These are phyloP conservation scores for Channallabes apus DNA, from an alignment of 2,797 vertebrate genomes.

Conservation along the genomic window DNA sequence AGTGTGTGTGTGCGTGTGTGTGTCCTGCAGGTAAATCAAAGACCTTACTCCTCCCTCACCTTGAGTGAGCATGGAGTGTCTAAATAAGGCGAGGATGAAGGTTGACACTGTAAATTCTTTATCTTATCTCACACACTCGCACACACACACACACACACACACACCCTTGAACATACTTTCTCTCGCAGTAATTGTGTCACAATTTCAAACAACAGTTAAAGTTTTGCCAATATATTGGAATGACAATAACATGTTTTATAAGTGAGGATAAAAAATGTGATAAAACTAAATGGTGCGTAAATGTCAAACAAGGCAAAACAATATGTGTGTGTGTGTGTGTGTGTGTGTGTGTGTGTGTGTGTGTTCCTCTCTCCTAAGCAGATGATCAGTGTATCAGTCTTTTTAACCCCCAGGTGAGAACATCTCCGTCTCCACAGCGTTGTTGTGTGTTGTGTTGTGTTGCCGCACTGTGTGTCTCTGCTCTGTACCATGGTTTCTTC, in stretches of 20 bases:
- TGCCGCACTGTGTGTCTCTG: neutral
- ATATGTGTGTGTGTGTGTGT: neutral
- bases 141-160: constrained; percentile 1
- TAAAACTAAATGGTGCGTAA: neutral
- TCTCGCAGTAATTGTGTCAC: neutral
- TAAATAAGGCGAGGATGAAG: constrained; percentile 55
- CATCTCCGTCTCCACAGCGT: neutral
- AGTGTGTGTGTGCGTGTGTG: too few relatives aligned
- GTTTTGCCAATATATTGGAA: neutral
- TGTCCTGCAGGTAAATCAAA: constrained; percentile 56
- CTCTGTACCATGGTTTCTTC: neutral
- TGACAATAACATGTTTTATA: neutral
- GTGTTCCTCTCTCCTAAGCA: neutral
- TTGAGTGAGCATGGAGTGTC: constrained; percentile 37
- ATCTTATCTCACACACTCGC: constrained; percentile 33
- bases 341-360: neutral
- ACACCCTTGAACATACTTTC: neutral
- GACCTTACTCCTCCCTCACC: constrained; percentile 34
- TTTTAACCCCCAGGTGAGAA: too few relatives aligned
- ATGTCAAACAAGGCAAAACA: neutral
- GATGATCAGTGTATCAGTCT: neutral
- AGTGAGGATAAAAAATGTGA: neutral
- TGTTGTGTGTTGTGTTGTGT: too few relatives aligned
- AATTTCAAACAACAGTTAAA: neutral
- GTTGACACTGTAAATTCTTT: constrained; percentile 40